Evolutionary conservation across 2,797 vertebrate genomes (phyloP), one percentile per base, ranked within the genome.

Genomic region (Nasua narica): DNA sequence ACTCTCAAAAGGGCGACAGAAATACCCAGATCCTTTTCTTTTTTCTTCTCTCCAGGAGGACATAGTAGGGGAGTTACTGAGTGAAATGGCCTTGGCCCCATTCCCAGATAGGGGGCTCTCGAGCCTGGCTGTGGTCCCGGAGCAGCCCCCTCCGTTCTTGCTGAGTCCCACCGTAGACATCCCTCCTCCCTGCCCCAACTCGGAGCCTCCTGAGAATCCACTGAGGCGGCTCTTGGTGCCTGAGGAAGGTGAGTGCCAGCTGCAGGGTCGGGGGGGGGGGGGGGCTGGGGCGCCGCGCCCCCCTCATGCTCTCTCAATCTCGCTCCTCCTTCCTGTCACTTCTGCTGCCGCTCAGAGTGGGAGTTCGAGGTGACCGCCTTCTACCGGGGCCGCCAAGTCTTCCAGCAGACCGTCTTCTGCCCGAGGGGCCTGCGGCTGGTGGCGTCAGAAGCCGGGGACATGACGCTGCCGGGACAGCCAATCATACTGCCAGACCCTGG

Each of bases 341-440:
- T 21, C 50, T 43, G 35, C 54, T 1, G 0, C 69, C 16, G 19
- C 62, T 23, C 96, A 99, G 99, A 96, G 69, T 98, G 99, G 62
- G 93, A 99, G 8, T 99, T 99, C 60, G 98, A 95, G 91, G 98
- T 99, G 90, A 97, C 94, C 0, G 98, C 98, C 77, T 99, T 98
- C 98, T 99, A 99, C 98, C 98, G 99, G 97, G 99, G 99, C 32
- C 98, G 81, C 88, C 98, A 97, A 90, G 98, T 99, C 77, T 97
- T 96, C 14, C 98, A 99, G 93, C 90, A 98, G 69, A 32, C 98
- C 43, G 98, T 99, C 82, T 90, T 94, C 52, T 99, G 99, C 78
- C 98, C 98, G 0, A 56, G 83, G 14, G 99, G 99, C 46, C 97
- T 99, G 96, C 98, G 98, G 74, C 96, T 99, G 18, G 98, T 99